phyloP scores from a whole-genome alignment of 2,888 invertebrate genomes.

The Nymphalis urticae region DNA sequence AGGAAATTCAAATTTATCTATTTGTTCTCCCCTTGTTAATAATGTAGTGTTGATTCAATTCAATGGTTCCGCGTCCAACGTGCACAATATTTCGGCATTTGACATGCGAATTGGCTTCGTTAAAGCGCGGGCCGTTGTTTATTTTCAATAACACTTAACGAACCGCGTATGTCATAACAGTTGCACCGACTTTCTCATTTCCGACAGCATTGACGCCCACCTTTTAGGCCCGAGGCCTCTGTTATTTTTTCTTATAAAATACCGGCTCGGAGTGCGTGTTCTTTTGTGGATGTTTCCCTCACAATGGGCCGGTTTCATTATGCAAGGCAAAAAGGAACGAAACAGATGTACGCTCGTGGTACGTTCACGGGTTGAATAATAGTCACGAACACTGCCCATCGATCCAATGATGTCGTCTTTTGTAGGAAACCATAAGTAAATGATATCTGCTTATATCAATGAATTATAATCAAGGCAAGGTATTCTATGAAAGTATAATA shows the following conservation, averaged over 20 bases:
- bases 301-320: slow-evolving; percentile 78
- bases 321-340: slow-evolving; percentile 76
- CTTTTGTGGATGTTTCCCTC: slow-evolving; percentile 75
- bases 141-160: slow-evolving; percentile 71
- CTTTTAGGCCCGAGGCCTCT: slow-evolving; percentile 65
- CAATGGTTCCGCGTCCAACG: slow-evolving; percentile 27
- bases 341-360: slow-evolving; percentile 77
- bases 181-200: slow-evolving; percentile 76
- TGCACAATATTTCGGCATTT: slow-evolving; percentile 42
- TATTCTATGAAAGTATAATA: neutral
- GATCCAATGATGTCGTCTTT: slow-evolving; percentile 70
- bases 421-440: slow-evolving; percentile 49
- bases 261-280: slow-evolving; percentile 69
- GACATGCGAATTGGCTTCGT: slow-evolving; percentile 52
- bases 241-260: slow-evolving; percentile 77
- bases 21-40: slow-evolving; percentile 36
- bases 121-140: slow-evolving; percentile 60
- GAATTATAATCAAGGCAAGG: neutral
- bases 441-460: slow-evolving; percentile 11
- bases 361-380: slow-evolving; percentile 69
- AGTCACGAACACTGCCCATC: slow-evolving; percentile 69
- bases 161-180: slow-evolving; percentile 78
- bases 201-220: slow-evolving; percentile 74
- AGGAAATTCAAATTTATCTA: slow-evolving; percentile 35
- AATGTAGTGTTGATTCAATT: slow-evolving; percentile 41